Percentiles rank a stretch among this genome's conserved stretches.
These are phyloP conservation scores for Artibeus jamaicensis DNA, from an alignment of 2,797 vertebrate genomes.

Conservation along the genomic window DNA sequence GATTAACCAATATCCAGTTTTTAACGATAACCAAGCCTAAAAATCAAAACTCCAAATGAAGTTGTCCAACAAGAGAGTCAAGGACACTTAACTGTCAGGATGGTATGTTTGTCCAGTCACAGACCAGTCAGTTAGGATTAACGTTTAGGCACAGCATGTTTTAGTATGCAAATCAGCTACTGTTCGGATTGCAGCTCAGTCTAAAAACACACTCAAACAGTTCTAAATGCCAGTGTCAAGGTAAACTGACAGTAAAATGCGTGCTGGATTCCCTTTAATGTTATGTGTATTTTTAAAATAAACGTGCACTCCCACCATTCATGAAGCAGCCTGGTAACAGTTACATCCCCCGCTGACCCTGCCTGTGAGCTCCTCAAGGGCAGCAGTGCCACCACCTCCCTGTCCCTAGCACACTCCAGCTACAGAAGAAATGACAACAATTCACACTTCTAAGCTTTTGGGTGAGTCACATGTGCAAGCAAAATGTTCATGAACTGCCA, in stretches of 20 bases:
- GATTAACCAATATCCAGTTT: neutral
- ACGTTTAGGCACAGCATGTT: neutral
- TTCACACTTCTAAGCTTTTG: neutral
- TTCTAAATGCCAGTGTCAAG: conserved; percentile 4
- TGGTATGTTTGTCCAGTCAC: neutral
- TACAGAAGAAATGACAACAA: neutral
- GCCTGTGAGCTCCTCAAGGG: neutral
- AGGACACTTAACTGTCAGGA: neutral
- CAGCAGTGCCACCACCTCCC: neutral
- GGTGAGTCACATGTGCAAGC: neutral
- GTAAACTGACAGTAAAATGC: neutral
- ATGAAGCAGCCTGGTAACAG: neutral
- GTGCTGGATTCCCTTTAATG: neutral
- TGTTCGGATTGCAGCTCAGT: neutral
- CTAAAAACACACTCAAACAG: conserved; percentile 5
- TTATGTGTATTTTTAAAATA: neutral
- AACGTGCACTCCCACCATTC: neutral
- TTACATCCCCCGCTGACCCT: neutral
- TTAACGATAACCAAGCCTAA: conserved; percentile 13
- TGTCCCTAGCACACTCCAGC: neutral
- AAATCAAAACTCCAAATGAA: conserved; percentile 21
- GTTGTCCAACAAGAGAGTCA: neutral
- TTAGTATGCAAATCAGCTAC: neutral
- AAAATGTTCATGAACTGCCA: neutral
- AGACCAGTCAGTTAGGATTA: neutral